Evolutionary conservation across 2,888 invertebrate species (phyloP).

Genomic region (Pandemis heparana): DNA sequence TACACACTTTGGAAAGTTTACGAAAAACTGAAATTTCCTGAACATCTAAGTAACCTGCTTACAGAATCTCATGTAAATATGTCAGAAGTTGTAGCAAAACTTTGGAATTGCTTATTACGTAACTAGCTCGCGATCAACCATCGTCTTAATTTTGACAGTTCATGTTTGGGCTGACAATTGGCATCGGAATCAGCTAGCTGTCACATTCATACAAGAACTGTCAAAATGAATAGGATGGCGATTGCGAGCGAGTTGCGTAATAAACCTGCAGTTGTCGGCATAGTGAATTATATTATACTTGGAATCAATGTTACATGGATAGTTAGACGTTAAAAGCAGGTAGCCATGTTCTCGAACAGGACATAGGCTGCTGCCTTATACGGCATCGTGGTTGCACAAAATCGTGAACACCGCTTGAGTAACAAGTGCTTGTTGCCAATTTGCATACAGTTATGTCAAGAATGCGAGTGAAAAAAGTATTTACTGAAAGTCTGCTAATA

Average conservation of each 20-base stretch:
- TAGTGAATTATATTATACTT: constrained; percentile 42
- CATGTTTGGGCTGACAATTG: too few species aligned
- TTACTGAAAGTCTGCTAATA: constrained; percentile 49
- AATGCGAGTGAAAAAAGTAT: constrained; percentile 37
- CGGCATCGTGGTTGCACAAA: constrained; percentile 25
- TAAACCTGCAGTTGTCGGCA: too few species aligned
- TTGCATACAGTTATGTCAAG: constrained; percentile 37
- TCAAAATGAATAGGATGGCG: too few species aligned
- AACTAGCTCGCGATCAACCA: too few species aligned
- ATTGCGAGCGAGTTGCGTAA: too few species aligned
- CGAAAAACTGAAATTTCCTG: too few species aligned
- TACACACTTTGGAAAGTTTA: neutral
- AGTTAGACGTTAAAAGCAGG: constrained; percentile 23
- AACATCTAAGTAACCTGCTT: too few species aligned
- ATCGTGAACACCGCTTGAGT: constrained; percentile 22
- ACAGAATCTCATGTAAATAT: too few species aligned
- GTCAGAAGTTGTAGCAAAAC: too few species aligned
- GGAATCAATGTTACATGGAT: constrained; percentile 40
- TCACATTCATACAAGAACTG: too few species aligned
- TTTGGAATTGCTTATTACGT: constrained; percentile 49
- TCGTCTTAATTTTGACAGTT: too few species aligned
- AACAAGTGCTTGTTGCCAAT: constrained; percentile 36
- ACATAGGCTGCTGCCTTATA: constrained; percentile 30
- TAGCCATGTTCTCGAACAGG: constrained; percentile 22
- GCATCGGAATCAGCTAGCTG: constrained; percentile 22